Percentiles rank a stretch among this genome's conserved stretches.
These are phyloP conservation scores for Buceros bicornis DNA, from an alignment of 2,797 vertebrate species.

Conservation along the genomic window DNA sequence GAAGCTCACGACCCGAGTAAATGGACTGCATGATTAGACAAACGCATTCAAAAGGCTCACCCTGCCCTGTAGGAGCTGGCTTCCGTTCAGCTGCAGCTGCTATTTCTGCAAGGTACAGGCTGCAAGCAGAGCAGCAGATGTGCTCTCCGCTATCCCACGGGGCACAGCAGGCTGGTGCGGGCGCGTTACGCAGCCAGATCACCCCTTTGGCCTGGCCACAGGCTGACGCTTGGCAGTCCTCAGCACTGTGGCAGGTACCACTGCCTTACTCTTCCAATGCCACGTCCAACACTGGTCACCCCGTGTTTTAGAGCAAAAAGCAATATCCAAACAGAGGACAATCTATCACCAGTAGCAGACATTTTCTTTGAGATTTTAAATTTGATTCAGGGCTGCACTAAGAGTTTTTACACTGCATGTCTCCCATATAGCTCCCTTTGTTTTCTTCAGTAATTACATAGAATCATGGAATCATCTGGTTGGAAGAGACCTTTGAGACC, in stretches of 20 bases:
- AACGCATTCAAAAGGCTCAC: neutral
- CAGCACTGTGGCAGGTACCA: neutral
- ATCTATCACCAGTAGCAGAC: neutral
- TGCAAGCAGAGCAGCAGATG: neutral
- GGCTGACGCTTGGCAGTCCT: accelerated
- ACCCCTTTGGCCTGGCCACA: neutral
- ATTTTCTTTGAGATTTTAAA: neutral
- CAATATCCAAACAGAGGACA: neutral
- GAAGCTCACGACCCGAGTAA: neutral
- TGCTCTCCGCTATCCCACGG: neutral
- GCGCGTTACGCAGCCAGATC: accelerated
- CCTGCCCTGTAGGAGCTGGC: neutral
- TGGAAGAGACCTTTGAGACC: too few relatives aligned
- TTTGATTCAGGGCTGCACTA: neutral
- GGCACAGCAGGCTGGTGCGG: neutral
- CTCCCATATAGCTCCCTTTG: neutral
- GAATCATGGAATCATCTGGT: too few relatives aligned
- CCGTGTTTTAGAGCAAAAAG: accelerated
- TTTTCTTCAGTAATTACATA: neutral
- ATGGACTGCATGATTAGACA: constrained; percentile 4
- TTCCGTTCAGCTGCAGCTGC: neutral
- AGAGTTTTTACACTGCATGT: neutral
- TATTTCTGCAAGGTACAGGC: neutral
- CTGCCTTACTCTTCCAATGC: accelerated
- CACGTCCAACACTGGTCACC: accelerated